Evolutionary conservation across 1,140 invertebrate species (phyloP), one percentile per base, ranked within the genome.

Genomic region (Dendrolimus punctatus): DNA sequence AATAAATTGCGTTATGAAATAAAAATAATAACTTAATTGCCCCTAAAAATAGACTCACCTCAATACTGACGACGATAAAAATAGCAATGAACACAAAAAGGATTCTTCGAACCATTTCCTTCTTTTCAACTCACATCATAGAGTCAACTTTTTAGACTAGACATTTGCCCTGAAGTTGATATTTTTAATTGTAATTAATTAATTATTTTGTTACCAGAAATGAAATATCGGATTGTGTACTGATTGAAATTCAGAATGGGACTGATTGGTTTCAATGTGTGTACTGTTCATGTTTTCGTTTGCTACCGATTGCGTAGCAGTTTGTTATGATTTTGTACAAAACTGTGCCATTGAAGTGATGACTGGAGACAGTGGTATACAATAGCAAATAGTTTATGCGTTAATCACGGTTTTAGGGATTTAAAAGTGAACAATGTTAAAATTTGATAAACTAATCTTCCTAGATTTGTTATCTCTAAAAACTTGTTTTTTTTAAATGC

Each of bases 91-190:
- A 47, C 50, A 72, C 62, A 57, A 76, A 58, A 53, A 73, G 57
- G 44, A 60, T 66, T 42, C 63, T 62, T 46, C 76, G 73, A 73
- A 62, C 68, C 80, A 83, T 83, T 65, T 71, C 72, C 54, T 56
- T 51, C 39, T 48, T 47, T 64, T 50, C 8, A 50, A 50, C 50
- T 53, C 63, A 66, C 58, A 62, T 64, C 59, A 55, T 60, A 64
- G 58, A 47, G 55, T 68, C 56, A 71, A 65, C 57, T 66, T 39
- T 54, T 58, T 56, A 51, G 44, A 54, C 57, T 55, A 6, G 46
- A 47, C 55, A 58, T 58, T 58, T 9, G 52, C 9, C 40, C 8
- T 38, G 40, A 41, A 48, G 5, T 23, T 23, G 23, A 23, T 53
- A 9, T 40, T 40, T 40, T 51, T 5, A 51, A 43, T 40, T 5